Conservation (phyloP, 2,113 vertebrate species). For the Picathartes gymnocephalus region DNA sequence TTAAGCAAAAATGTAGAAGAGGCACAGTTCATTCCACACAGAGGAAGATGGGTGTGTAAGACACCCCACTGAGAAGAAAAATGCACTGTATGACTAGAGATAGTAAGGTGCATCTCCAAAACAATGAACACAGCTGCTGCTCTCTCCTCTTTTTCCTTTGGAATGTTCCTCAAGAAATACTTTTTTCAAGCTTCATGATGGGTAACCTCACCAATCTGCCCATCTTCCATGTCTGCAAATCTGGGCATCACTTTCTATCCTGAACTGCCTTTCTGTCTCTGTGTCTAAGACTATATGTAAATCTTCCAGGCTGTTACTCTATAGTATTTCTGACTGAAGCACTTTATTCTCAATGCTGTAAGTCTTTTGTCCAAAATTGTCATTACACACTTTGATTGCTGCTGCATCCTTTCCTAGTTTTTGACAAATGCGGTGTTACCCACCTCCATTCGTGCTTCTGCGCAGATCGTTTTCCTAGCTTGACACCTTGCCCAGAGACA, state of each 20-base stretch:
- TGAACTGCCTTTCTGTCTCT: not conserved
- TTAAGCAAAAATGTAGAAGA: not conserved
- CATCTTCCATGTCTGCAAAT: not conserved
- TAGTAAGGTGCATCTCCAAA: not conserved
- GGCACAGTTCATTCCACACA: not conserved
- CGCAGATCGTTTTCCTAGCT: not conserved
- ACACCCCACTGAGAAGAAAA: not conserved
- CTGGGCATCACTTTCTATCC: not conserved
- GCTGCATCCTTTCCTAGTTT: not conserved
- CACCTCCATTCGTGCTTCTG: not conserved
- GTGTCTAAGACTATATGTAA: not conserved
- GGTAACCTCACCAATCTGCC: not conserved
- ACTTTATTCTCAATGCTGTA: not conserved
- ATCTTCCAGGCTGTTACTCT: not conserved
- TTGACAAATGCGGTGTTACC: not conserved
- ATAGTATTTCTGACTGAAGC: not conserved
- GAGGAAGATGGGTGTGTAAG: not conserved
- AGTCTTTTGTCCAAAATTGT: not conserved
- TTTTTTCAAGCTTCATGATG: not conserved
- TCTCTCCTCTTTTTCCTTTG: not conserved
- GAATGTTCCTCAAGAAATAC: not conserved
- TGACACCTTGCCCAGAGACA: not conserved
- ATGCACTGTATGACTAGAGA: not conserved
- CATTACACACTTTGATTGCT: not conserved
- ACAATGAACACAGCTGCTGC: not conserved